Evolutionary conservation across 2,113 vertebrate genomes (phyloP).

Genomic region (Pseudorasbora parva): DNA sequence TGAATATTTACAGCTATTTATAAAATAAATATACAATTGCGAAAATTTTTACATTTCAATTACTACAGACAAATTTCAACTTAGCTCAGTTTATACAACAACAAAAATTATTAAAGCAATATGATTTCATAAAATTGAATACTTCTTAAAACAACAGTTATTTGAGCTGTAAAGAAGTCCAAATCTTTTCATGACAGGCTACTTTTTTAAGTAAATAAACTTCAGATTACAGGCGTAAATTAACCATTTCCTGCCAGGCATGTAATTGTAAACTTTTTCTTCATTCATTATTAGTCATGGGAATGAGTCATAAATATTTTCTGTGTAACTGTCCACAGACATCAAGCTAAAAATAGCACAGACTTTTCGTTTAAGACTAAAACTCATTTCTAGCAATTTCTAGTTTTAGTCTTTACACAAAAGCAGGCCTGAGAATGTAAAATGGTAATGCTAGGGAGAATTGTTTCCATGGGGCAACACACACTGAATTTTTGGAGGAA

Average conservation of each 20-base stretch:
- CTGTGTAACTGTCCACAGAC: background rate
- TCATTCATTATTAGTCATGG: too few relatives aligned
- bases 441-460: background rate
- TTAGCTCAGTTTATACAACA: background rate
- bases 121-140: background rate
- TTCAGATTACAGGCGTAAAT: background rate
- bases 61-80: background rate
- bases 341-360: conserved; percentile 3
- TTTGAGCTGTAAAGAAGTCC: background rate
- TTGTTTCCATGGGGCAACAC: background rate
- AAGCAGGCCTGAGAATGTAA: background rate
- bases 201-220: background rate
- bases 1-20: background rate
- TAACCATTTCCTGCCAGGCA: too few relatives aligned
- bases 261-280: too few relatives aligned
- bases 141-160: background rate
- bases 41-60: background rate
- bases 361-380: background rate
- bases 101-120: background rate
- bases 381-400: background rate
- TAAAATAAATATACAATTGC: background rate
- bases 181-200: background rate
- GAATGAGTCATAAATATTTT: background rate
- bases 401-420: background rate
- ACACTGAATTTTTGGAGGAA: background rate